Base-by-base conservation (phyloP, 2,797 vertebrate species). In the Poecilia wingei region DNA sequence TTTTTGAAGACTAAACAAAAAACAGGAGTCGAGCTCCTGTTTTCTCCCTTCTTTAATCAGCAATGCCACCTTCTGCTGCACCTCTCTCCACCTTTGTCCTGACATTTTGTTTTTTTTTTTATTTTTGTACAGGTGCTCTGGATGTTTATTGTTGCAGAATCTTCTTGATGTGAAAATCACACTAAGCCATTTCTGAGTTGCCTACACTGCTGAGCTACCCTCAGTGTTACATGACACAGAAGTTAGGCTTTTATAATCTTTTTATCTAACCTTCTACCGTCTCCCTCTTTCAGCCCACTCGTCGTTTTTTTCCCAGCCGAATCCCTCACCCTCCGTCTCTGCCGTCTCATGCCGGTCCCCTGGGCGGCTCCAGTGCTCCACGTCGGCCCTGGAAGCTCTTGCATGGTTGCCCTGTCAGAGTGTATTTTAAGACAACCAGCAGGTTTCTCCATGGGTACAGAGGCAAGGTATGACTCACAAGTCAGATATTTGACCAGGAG, bases 401-500 rank as follows among this genome's bases (percentile, higher is more conserved):
- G 91, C 92, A 89, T 90, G 90, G 86, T 86, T 88, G 89, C 89
- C 89, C 90, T 89, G 90, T 87, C 91, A 89, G 86, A 81, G 89
- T 90, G 87, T 95, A 95, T 95, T 95, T 95, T 94, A 93, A 93
- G 92, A 93, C 90, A 88, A 91, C 89, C 92, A 90, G 90, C 91
- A 84, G 93, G 91, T 88, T 92, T 90, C 93, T 93, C 91, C 87
- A 82, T 86, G 88, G 92, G 88, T 92, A 91, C 77, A 90, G 87
- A 93, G 87, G 85, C 86, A 83, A 89, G 89, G 90, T 88, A 93
- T 95, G 95, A 95, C 93, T 95, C 94, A 95, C 86, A 86, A 92
- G 92, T 92, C 93, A 89, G 93, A 94, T 94, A 94, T 95, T 93
- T 95, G 94, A 95, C 94, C 94, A 94, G 85, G 86, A 90, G 90